Conservation (phyloP, 2,113 vertebrate species). For the Oxygymnocypris stewartii region DNA sequence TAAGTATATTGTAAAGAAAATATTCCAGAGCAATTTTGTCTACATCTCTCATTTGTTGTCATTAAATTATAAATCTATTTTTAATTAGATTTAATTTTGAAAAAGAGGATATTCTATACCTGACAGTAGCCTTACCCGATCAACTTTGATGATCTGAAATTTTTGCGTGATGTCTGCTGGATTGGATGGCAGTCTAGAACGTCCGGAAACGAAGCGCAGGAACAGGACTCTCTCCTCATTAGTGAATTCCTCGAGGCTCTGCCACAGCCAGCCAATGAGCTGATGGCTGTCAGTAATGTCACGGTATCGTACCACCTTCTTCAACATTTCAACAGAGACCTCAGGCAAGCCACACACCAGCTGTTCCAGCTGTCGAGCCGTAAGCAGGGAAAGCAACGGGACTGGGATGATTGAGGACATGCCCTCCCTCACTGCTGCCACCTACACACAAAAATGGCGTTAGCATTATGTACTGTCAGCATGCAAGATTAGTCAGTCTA, state of each 20-base stretch:
- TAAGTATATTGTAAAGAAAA: background rate
- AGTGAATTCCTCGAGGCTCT: conserved; percentile 82
- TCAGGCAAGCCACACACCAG: conserved; percentile 81
- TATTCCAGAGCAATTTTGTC: background rate
- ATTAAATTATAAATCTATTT: background rate
- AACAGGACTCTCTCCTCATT: conserved; percentile 83
- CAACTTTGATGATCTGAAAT: conserved; percentile 83
- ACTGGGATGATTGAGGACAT: conserved; percentile 83
- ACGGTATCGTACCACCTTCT: conserved; percentile 82
- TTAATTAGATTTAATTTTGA: background rate
- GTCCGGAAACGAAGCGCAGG: conserved; percentile 80
- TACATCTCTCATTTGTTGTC: background rate
- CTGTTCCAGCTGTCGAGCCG: conserved; percentile 80
- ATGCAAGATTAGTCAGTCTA: background rate
- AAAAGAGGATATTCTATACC: background rate
- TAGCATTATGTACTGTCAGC: background rate
- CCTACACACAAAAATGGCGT: conserved; percentile 58
- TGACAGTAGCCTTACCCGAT: conserved; percentile 71
- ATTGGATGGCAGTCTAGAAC: conserved; percentile 80
- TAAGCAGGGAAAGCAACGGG: conserved; percentile 80
- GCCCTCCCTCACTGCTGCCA: conserved; percentile 77
- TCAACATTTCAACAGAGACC: conserved; percentile 80
- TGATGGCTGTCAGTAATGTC: conserved; percentile 79
- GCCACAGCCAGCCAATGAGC: conserved; percentile 80
- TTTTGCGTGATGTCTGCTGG: conserved; percentile 79